A percentile compares a stretch with the other conserved stretches of the same genome.
Conservation (phyloP, 2,888 invertebrate genomes). For the Cremastobaeus sp. region DNA sequence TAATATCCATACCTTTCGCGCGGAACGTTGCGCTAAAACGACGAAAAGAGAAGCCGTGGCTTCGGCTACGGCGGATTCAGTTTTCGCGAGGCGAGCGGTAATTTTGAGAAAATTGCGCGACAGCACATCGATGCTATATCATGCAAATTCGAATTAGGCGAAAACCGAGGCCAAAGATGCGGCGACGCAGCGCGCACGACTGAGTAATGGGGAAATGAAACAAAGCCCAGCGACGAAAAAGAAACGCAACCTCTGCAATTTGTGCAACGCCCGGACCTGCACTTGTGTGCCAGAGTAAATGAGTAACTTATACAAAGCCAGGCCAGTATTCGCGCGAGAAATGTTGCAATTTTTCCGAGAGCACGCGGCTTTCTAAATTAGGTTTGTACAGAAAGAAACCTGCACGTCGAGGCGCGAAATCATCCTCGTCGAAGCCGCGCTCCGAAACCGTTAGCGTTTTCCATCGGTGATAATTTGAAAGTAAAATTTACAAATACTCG, state of each 20-base stretch:
- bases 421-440: no score
- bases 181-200: constrained; percentile 1
- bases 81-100: constrained; percentile 23
- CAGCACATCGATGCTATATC: constrained; percentile 22
- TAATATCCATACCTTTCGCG: constrained; percentile 18
- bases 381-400: constrained; percentile 20
- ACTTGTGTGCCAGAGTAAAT: constrained; percentile 44
- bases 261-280: constrained; percentile 21
- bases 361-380: neutral
- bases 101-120: constrained; percentile 15
- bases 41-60: no score
- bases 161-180: constrained; percentile 30
- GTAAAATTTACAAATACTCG: constrained; percentile 33
- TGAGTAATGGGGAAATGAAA: constrained; percentile 31
- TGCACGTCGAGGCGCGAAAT: neutral
- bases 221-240: constrained; percentile 24
- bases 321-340: constrained; percentile 15
- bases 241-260: constrained; percentile 30
- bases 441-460: no score
- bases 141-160: constrained; percentile 45
- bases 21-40: constrained; percentile 1
- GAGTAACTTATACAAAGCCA: constrained; percentile 28
- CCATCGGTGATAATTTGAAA: constrained; percentile 32
- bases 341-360: constrained; percentile 9
- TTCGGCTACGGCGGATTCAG: no score